A percentile compares a stretch with the other conserved stretches of the same genome.
Conservation (phyloP, 2,888 invertebrate genomes). For the Hoplodrina ambigua region DNA sequence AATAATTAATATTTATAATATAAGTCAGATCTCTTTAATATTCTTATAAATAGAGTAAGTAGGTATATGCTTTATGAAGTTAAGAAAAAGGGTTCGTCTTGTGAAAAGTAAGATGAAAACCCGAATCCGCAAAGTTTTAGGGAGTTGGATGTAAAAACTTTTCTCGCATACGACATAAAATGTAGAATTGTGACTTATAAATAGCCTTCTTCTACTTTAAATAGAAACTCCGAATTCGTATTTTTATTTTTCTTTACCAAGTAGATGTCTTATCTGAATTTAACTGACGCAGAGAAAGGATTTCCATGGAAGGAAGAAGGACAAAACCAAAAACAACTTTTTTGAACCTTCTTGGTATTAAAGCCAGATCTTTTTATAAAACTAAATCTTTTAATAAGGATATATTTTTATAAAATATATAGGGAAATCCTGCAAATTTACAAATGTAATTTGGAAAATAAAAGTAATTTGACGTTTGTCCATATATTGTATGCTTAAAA, state of each 20-base stretch:
- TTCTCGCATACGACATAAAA: constrained; percentile 8
- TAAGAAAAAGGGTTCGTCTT: constrained; percentile 13
- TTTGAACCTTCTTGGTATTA: too few relatives aligned
- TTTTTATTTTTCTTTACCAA: background rate
- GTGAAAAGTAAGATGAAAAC: constrained; percentile 9
- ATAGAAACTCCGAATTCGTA: background rate
- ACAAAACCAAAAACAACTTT: too few relatives aligned
- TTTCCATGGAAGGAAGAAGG: background rate
- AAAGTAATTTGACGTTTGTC: too few relatives aligned
- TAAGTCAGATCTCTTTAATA: background rate
- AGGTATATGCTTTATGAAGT: constrained; percentile 8
- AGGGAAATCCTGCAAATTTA: too few relatives aligned
- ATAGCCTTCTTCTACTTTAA: background rate
- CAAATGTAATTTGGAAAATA: too few relatives aligned
- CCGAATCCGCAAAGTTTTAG: constrained; percentile 30
- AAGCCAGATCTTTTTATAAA: too few relatives aligned
- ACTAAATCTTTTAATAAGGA: too few relatives aligned
- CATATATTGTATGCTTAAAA: too few relatives aligned
- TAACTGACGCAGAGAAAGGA: background rate
- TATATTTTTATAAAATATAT: too few relatives aligned
- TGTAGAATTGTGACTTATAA: constrained; percentile 22
- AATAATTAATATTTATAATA: too few relatives aligned
- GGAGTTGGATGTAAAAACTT: constrained; percentile 28
- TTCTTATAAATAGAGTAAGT: background rate
- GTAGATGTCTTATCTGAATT: background rate